These are phyloP conservation scores for Trochalopteron elliotii DNA, from an alignment of 2,113 vertebrate genomes.

Conservation along the genomic window DNA sequence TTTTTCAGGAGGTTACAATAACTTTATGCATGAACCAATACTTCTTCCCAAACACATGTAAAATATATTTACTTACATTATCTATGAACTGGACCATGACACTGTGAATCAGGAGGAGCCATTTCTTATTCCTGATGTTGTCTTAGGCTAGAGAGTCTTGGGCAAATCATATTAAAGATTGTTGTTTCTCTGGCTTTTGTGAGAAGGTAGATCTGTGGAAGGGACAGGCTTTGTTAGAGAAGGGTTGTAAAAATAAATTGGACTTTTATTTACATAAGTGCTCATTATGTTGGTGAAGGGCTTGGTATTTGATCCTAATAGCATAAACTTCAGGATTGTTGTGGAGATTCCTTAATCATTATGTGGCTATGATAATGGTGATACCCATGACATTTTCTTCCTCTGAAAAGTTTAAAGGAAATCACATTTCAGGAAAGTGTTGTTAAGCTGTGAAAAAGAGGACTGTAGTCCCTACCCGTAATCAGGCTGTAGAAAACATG, in stretches of 20 bases:
- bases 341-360: neutral
- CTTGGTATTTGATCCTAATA: neutral
- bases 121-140: neutral
- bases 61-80: neutral
- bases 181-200: neutral
- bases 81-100: neutral
- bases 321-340: neutral
- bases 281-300: neutral
- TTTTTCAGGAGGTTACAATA: neutral
- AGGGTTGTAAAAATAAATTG: neutral
- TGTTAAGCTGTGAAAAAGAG: neutral
- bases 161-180: neutral
- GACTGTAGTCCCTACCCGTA: neutral
- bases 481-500: neutral
- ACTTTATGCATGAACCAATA: neutral
- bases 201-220: neutral
- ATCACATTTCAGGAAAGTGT: neutral
- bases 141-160: neutral
- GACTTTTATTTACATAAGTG: neutral
- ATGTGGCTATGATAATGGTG: neutral
- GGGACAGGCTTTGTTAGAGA: neutral
- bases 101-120: neutral
- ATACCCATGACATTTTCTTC: neutral
- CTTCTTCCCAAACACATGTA: neutral
- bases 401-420: neutral